Base-by-base conservation (phyloP, 2,797 vertebrate species). In the Acridotheres tristis region DNA sequence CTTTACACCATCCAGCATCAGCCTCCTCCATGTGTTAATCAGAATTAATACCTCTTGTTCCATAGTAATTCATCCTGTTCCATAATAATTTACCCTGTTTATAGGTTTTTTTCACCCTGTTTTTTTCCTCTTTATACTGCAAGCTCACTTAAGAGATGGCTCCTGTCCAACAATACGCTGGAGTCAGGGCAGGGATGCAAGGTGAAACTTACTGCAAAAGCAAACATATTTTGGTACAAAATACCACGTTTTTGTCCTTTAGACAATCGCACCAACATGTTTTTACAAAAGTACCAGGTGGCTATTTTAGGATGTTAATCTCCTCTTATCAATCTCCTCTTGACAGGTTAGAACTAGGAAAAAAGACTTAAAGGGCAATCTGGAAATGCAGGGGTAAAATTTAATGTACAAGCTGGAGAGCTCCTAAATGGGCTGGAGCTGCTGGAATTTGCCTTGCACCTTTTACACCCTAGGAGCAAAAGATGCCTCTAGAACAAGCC, bases 181-280 rank as follows among this genome's bases (percentile, higher is more conserved):
- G 15, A 62, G 18, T 20, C 50, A 54, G 47, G 4, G 30, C 18
- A 80, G 42, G 26, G 58, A 63, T 9, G 42, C 17, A 38, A 85
- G 68, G 13, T 12, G 5, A 55, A 90, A 76, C 11, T 26, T 22
- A 36, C 10, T 43, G 40, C 26, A 59, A 73, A 69, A 63, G 36
- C 29, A 69, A 82, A 88, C 2, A 11, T 2, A 30, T 40, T 59
- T 87, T 0, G 0, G 13, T 11, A 30, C 23, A 53, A 88, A 93
- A 88, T n/a, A 10, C 51, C 57, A 20, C 6, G 19, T 0, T 90
- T 84, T 69, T 61, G 30, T 69, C 40, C 61, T 89, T 82, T n/a
- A 69, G 72, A 88, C 34, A 57, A 50, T 11, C 0, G 0, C 50
- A 30, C 32, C 7, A 1, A 42, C 7, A 16, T 18, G 29, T 45